Evolutionary conservation across 1,140 invertebrate species (phyloP).

Genomic region (Rhopalosiphum padi): DNA sequence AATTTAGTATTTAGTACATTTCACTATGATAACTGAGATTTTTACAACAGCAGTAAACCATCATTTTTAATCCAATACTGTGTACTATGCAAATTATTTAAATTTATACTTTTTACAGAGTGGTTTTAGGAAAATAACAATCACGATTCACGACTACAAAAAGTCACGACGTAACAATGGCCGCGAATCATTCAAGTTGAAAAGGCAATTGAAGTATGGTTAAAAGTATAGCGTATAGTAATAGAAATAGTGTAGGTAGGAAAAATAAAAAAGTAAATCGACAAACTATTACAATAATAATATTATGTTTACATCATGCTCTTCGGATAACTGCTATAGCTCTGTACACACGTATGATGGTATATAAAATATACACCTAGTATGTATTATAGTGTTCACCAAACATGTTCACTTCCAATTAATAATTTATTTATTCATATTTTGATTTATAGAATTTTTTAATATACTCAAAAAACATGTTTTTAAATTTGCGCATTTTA

Average conservation of each 20-base stretch:
- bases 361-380: background rate
- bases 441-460: too few relatives aligned
- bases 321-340: background rate
- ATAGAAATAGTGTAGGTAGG: background rate
- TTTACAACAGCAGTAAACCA: background rate
- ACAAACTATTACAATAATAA: background rate
- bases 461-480: too few relatives aligned
- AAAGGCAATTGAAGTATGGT: background rate
- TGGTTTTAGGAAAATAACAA: background rate
- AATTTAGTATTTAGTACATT: background rate
- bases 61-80: background rate
- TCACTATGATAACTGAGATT: background rate
- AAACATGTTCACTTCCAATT: too few relatives aligned
- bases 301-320: background rate
- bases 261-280: background rate
- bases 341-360: background rate
- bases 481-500: too few relatives aligned
- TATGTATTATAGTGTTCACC: too few relatives aligned
- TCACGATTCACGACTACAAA: background rate
- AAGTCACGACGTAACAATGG: background rate
- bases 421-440: too few relatives aligned
- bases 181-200: background rate
- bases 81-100: background rate
- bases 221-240: background rate
- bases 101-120: background rate